Percentiles rank a stretch among this genome's conserved stretches.
phyloP scores from a whole-genome alignment of 2,888 invertebrate species.

The Orthosia gracilis region DNA sequence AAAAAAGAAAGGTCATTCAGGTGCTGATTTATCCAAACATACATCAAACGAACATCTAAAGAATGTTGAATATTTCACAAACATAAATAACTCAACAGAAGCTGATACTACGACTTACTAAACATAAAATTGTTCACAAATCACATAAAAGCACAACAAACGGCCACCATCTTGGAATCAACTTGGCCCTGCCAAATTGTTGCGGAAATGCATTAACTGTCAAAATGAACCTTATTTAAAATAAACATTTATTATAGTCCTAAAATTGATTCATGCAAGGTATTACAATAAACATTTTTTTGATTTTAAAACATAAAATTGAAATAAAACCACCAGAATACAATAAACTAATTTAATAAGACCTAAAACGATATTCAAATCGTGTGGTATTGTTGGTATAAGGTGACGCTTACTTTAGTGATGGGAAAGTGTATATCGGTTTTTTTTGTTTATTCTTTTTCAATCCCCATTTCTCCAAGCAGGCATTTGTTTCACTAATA shows the following conservation, averaged over 20 bases:
- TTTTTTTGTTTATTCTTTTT: conserved; percentile 11
- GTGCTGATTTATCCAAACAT: conserved; percentile 23
- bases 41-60: background rate
- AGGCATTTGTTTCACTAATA: conserved; percentile 25
- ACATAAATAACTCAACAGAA: conserved; percentile 10
- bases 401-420: conserved; percentile 73
- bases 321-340: background rate
- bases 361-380: conserved; percentile 20
- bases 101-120: conserved; percentile 70
- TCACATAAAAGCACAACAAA: conserved; percentile 90
- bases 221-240: conserved; percentile 46
- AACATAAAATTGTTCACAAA: conserved; percentile 73
- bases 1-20: conserved; percentile 67
- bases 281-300: background rate
- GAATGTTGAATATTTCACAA: background rate
- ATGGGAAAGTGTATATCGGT: conserved; percentile 47
- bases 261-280: rapidly evolving
- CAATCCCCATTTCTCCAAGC: background rate
- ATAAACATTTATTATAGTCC: background rate
- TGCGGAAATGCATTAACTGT: conserved; percentile 77
- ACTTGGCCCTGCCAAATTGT: conserved; percentile 77
- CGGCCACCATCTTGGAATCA: conserved; percentile 91
- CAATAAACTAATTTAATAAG: background rate
- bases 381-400: conserved; percentile 71
- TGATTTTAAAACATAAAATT: background rate